These are phyloP conservation scores for Reticulitermes lucifugus DNA, from an alignment of 2,888 invertebrate genomes.

Conservation along the genomic window DNA sequence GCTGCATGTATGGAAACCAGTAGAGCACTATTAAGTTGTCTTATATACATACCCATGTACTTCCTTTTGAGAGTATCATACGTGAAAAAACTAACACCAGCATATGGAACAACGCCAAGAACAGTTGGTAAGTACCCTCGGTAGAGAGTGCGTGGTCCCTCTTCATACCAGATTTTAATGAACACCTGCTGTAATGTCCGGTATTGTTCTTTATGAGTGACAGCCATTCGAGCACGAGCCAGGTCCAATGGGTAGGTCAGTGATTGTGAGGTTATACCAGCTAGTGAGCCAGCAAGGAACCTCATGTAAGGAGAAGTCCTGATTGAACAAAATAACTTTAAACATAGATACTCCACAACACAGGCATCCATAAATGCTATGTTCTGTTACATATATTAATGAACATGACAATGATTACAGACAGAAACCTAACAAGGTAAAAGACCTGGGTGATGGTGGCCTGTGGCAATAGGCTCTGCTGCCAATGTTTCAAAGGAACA, in stretches of 20 bases:
- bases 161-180: conserved; percentile 76
- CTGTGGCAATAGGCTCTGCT: too few relatives aligned
- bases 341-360: background rate
- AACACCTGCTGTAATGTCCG: conserved; percentile 73
- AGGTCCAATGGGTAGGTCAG: conserved; percentile 97
- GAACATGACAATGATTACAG: too few relatives aligned
- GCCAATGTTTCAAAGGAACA: too few relatives aligned
- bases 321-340: conserved; percentile 20
- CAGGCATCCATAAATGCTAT: background rate
- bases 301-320: conserved; percentile 65
- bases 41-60: conserved; percentile 72
- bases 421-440: too few relatives aligned
- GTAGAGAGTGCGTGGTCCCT: conserved; percentile 84
- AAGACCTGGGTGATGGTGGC: too few relatives aligned
- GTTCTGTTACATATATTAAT: too few relatives aligned
- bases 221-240: conserved; percentile 97
- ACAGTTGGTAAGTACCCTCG: conserved; percentile 92
- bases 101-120: conserved; percentile 95
- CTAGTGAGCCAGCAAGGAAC: conserved; percentile 92
- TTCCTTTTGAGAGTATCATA: conserved; percentile 93
- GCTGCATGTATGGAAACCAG: too few relatives aligned
- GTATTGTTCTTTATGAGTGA: conserved; percentile 85
- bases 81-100: conserved; percentile 96
- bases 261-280: conserved; percentile 94
- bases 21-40: too few relatives aligned